A percentile compares a stretch with the other conserved stretches of the same genome.
Conservation (phyloP, 2,113 vertebrate genomes). For the Equus quagga region DNA sequence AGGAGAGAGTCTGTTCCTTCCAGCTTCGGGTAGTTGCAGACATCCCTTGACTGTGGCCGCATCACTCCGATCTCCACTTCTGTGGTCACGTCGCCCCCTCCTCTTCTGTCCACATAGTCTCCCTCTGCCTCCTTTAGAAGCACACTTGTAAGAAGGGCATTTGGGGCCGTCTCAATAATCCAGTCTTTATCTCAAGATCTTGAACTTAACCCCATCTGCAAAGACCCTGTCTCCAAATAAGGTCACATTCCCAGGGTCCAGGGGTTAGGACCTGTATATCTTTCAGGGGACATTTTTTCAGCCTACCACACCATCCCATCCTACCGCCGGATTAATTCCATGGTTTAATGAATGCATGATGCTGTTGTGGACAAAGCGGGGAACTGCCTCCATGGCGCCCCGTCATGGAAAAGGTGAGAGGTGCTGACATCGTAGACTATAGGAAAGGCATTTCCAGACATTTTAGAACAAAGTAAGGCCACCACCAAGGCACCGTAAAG, state of each 20-base stretch:
- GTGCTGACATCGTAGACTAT: background rate
- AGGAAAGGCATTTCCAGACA: background rate
- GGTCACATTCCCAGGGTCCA: background rate
- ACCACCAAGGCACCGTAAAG: too few species aligned
- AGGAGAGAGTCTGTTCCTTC: background rate
- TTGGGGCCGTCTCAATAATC: background rate
- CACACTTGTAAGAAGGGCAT: background rate
- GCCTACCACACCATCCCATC: background rate
- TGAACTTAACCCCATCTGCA: background rate
- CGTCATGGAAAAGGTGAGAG: background rate
- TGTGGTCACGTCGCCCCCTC: background rate
- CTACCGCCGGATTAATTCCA: background rate
- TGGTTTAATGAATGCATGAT: background rate
- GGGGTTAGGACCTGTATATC: background rate
- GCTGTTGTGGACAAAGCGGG: background rate
- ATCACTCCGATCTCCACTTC: background rate
- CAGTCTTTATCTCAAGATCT: background rate
- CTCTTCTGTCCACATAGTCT: background rate
- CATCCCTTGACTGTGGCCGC: too few species aligned
- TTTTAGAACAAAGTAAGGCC: background rate
- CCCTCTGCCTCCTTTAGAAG: background rate
- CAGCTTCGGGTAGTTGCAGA: background rate
- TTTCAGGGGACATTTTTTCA: background rate
- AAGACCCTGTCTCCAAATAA: background rate
- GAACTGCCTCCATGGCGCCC: too few species aligned